Conservation (phyloP, 2,888 invertebrate genomes). For the Tholera decimalis region DNA sequence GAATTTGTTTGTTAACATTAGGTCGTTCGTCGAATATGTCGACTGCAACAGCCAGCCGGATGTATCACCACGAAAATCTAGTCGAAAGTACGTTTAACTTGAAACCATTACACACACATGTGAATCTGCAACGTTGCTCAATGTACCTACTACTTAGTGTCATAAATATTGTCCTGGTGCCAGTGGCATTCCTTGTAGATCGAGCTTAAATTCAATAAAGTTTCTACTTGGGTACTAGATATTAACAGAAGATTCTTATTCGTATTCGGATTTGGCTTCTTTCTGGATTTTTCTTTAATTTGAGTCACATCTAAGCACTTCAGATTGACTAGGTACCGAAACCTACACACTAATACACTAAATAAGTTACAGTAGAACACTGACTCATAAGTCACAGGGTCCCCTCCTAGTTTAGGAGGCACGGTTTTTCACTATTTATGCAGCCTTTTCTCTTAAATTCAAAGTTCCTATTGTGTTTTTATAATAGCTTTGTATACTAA, state of each 20-base stretch:
- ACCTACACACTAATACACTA: not conserved
- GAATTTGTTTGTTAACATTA: slow-evolving; percentile 10
- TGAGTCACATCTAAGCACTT: not conserved
- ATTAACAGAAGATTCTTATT: not conserved
- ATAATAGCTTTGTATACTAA: no score
- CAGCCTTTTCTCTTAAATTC: no score
- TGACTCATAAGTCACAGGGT: no score
- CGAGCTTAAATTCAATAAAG: no score
- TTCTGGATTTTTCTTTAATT: not conserved
- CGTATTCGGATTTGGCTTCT: not conserved
- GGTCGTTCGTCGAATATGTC: not conserved
- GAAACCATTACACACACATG: not conserved
- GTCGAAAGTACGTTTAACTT: not conserved
- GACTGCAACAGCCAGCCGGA: not conserved
- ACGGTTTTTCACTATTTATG: no score
- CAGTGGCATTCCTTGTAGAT: no score
- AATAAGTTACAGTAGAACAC: no score
- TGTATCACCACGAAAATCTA: not conserved
- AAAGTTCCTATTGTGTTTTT: no score
- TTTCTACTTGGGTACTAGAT: no score
- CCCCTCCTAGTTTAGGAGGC: no score
- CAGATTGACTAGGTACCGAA: not conserved
- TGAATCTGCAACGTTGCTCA: not conserved
- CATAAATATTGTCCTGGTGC: no score
- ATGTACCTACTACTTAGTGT: no score